Base-by-base conservation (phyloP, 2,888 invertebrate species). In the Ophioninae sp. region DNA sequence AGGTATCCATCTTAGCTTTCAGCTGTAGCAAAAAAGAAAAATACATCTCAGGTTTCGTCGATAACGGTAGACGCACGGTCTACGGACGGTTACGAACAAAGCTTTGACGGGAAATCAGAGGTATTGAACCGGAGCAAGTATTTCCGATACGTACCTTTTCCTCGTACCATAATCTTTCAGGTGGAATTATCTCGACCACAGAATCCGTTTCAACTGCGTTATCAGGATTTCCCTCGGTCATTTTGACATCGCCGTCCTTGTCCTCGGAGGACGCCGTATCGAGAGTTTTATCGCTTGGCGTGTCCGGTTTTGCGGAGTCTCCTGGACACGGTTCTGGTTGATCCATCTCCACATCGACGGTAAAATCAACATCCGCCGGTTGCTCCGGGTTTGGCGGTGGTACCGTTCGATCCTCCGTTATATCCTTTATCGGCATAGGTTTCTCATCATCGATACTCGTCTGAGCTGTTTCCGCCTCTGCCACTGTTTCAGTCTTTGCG, bases 141-240 rank as follows among this genome's bases (percentile, higher is more conserved):
- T 30, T 20, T 6, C 2, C 17, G 58, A 80, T 79, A 85, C 86
- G 88, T 88, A 90, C 91, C 88, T 91, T 90, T 67, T 89, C 85
- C 58, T 90, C 87, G 71, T 92, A 91, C 90, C 90, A 91, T 61
- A 85, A 84, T 44, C 86, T 80, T 72, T 86, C 86, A 65, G 87
- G 85, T 72, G 83, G 23, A 37, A 85, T 75, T 83, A 86, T 82
- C 80, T 85, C 77, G 9, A 86, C 86, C 22, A 86, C 85, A 8
- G 87, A 86, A 59, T 86, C 85, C 10, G 83, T 82, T 44, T 86
- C 82, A 37, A 71, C 75, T 0, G 69, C 17, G 74, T 79, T 74
- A 30, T 79, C 75, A 0, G 20, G 56, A 10, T 65, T 68, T 6
- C 20, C 64, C 30, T 8, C 58, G 22, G 39, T 59, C 41, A 8